These are phyloP conservation scores for Dasyurus viverrinus DNA, from an alignment of 2,113 vertebrate species.

Conservation along the genomic window DNA sequence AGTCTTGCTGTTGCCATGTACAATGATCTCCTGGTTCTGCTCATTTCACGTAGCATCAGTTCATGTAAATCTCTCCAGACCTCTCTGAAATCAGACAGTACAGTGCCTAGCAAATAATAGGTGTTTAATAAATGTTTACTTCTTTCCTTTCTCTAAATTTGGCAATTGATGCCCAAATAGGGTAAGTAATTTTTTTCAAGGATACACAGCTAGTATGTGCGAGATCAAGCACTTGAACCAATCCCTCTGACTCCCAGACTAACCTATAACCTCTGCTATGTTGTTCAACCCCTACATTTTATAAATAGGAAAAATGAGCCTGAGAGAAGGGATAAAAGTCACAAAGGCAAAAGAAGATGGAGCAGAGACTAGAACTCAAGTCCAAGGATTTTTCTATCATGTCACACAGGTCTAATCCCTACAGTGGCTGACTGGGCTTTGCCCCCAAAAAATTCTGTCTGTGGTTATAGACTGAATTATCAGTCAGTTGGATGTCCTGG, in stretches of 20 bases:
- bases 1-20: too few species aligned
- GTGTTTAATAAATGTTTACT: rapidly evolving
- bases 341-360: not conserved
- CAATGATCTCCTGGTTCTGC: too few species aligned
- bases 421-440: not conserved
- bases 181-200: not conserved
- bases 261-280: not conserved
- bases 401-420: not conserved
- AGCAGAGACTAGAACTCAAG: not conserved
- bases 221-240: not conserved
- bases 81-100: not conserved
- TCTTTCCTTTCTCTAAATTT: not conserved
- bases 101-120: not conserved
- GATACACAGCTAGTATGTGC: not conserved
- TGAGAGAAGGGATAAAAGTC: not conserved
- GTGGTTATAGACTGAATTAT: not conserved
- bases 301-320: not conserved
- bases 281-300: not conserved
- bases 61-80: too few species aligned
- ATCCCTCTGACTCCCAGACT: not conserved
- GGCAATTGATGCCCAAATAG: not conserved
- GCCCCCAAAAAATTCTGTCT: not conserved
- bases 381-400: not conserved
- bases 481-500: not conserved
- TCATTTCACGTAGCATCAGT: too few species aligned